Evolutionary conservation across 35 echinoderm and acorn worm genomes (phyloP).

Genomic region (Amphiura filiformis): DNA sequence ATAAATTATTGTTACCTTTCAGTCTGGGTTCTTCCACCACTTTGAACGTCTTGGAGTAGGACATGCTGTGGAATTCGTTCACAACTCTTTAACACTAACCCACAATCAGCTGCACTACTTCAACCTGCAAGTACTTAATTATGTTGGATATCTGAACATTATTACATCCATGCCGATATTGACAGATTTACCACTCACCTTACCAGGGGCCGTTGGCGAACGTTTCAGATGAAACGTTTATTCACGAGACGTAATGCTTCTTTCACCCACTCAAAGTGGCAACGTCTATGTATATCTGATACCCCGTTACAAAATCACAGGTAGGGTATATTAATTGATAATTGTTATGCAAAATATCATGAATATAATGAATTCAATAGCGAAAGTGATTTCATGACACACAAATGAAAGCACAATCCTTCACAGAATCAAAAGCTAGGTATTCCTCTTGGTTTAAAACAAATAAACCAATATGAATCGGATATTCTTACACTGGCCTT

Average conservation of each 20-base stretch:
- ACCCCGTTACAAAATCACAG: slow-evolving; percentile 43
- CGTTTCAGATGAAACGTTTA: not conserved
- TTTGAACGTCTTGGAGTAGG: slow-evolving; percentile 46
- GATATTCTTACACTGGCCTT: no score
- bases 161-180: slow-evolving; percentile 19
- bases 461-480: no score
- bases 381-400: no score
- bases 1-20: not conserved
- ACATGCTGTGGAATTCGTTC: slow-evolving; percentile 30
- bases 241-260: slow-evolving; percentile 16
- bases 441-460: no score
- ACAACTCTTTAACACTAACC: not conserved
- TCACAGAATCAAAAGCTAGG: no score
- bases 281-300: slow-evolving; percentile 32
- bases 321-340: slow-evolving; percentile 12
- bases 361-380: no score
- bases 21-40: slow-evolving; percentile 34
- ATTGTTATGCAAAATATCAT: no score
- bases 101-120: slow-evolving; percentile 56
- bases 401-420: no score
- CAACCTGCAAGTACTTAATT: slow-evolving; percentile 38
- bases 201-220: slow-evolving; percentile 25
- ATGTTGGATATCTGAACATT: slow-evolving; percentile 12
- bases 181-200: slow-evolving; percentile 30
- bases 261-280: slow-evolving; percentile 41